Percentiles rank a stretch among this genome's conserved stretches.
Evolutionary conservation across 1,140 invertebrate species (phyloP).

Genomic region (Batillaria attramentaria): DNA sequence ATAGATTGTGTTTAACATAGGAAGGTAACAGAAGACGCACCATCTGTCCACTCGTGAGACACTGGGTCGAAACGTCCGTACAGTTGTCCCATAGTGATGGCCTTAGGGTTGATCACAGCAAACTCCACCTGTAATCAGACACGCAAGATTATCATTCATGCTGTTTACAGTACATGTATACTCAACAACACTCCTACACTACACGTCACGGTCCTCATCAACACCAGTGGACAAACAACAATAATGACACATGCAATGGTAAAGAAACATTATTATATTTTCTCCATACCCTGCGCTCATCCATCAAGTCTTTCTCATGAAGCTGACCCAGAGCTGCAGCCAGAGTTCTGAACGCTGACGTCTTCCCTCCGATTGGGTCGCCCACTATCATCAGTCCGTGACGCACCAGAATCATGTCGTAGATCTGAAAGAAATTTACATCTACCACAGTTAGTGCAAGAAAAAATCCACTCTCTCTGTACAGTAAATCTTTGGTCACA

Average conservation of each 20-base stretch:
- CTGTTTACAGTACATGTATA: no score
- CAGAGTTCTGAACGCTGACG: constrained; percentile 66
- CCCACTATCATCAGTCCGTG: constrained; percentile 73
- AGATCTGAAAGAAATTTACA: constrained; percentile 69
- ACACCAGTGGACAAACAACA: not conserved
- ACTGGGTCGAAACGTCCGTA: constrained; percentile 73
- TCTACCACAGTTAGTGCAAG: no score
- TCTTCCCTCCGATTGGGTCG: constrained; percentile 70
- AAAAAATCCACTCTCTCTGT: no score
- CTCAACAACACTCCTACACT: not conserved
- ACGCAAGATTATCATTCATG: constrained; percentile 12
- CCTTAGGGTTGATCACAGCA: constrained; percentile 71
- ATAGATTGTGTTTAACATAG: no score
- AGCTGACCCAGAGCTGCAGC: constrained; percentile 62
- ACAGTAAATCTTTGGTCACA: no score
- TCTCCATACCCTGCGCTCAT: constrained; percentile 65
- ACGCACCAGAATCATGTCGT: constrained; percentile 71
- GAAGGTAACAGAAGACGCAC: constrained; percentile 51
- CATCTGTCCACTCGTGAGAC: constrained; percentile 73
- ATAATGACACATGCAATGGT: not conserved
- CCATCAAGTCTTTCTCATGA: constrained; percentile 59
- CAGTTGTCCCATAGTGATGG: constrained; percentile 72
- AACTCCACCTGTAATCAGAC: constrained; percentile 57
- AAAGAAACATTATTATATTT: not conserved
- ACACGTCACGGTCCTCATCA: not conserved